Base-by-base conservation (phyloP, 2,888 invertebrate genomes). In the Encarsia formosa region DNA sequence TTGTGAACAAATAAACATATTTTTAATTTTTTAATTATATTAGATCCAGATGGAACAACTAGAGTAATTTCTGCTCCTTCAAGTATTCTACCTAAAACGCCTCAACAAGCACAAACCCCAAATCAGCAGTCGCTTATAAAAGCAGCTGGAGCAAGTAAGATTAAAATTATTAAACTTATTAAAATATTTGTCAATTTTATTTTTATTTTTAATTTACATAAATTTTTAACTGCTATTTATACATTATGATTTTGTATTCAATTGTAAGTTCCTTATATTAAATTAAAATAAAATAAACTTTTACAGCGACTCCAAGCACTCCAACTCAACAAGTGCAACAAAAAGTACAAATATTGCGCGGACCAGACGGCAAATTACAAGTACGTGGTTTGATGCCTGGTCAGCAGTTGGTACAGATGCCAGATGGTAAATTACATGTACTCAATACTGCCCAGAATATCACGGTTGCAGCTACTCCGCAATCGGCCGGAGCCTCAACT, bases 351-450 rank as follows among this genome's bases (percentile, higher is more conserved):
- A 91, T 96, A 60, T 85, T 92, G 65, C 86, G 91, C 60, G 85
- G 89, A 0, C 88, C 91, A 0, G 92, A 93, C 73, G 95, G 95
- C 20, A 92, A 93, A 75, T 78, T 95, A 15, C 91, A 93, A 63
- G 94, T 96, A 2, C 84, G 91, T 54, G 96, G 96, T 1, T 78
- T 96, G 8, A 81, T 91, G 73, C 90, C 93, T 39, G 95, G 94
- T 47, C 96, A 96, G 69, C 94, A 95, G 68, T 77, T 96, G 49
- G 86, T 95, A 37, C 91, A 94, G 71, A 87, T 93, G 82, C 88
- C 94, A 0, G 95, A 96, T 73, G 96, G 96, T 0, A 91, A 92
- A 70, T 76, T 95, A 20, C 94, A 95, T 69, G 86, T 95, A 16
- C 79, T 89, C 29, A 86, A 83, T 70, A 81, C 85, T 9, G 80